These are phyloP conservation scores for Apamea monoglypha DNA, from an alignment of 2,888 invertebrate species.

Conservation along the genomic window DNA sequence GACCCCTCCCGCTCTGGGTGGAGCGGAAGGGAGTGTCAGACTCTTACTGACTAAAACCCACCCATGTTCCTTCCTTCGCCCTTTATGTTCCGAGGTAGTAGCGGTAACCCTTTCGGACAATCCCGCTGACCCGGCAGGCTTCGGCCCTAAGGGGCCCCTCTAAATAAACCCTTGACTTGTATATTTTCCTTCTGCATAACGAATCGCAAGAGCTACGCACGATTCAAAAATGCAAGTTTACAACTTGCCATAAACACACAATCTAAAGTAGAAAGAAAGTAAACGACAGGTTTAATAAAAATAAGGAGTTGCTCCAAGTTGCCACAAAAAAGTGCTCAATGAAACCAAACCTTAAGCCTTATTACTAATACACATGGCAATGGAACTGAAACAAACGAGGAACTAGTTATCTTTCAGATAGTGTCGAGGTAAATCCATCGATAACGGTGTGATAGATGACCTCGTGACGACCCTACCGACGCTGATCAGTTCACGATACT, in stretches of 20 bases:
- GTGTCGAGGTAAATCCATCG: slow-evolving; percentile 58
- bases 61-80: too few relatives aligned
- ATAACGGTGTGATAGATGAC: slow-evolving; percentile 60
- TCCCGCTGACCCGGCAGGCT: too few relatives aligned
- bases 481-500: slow-evolving; percentile 48
- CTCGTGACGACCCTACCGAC: slow-evolving; percentile 41
- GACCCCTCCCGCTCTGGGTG: too few relatives aligned
- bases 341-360: slow-evolving; percentile 49
- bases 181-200: background rate
- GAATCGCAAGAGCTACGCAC: background rate
- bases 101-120: too few relatives aligned
- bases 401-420: slow-evolving; percentile 66
- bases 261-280: too few relatives aligned
- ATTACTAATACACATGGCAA: slow-evolving; percentile 32
- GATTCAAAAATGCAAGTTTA: background rate
- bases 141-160: too few relatives aligned
- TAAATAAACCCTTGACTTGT: background rate
- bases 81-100: too few relatives aligned
- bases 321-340: background rate
- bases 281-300: background rate
- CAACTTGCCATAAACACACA: background rate
- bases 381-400: slow-evolving; percentile 48
- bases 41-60: too few relatives aligned
- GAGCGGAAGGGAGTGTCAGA: too few relatives aligned
- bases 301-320: background rate